phyloP scores from a whole-genome alignment of 2,113 vertebrate genomes.

The Malurus cyaneus region DNA sequence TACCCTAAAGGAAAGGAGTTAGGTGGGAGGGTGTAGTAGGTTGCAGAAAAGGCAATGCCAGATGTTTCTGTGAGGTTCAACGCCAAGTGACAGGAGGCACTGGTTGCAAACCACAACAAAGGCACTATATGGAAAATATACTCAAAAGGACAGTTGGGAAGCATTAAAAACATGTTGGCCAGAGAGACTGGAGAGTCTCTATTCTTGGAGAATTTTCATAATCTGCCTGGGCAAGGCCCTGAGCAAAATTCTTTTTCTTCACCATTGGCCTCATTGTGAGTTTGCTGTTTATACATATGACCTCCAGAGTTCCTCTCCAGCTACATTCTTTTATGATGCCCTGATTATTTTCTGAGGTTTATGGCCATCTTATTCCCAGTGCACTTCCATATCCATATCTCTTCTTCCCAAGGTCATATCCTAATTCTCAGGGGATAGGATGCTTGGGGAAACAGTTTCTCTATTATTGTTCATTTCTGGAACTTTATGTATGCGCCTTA shows the following conservation, averaged over 20 bases:
- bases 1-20: background rate
- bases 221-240: background rate
- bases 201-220: background rate
- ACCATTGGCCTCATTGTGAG: background rate
- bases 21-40: background rate
- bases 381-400: background rate
- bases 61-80: background rate
- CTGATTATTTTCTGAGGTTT: background rate
- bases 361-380: background rate
- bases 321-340: background rate
- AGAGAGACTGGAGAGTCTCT: background rate
- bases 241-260: background rate
- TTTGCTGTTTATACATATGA: background rate
- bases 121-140: background rate
- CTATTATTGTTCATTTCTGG: background rate
- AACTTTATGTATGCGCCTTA: background rate
- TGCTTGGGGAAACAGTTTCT: background rate
- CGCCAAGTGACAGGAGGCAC: background rate
- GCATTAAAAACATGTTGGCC: fast-evolving
- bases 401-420: background rate
- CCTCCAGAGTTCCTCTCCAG: background rate
- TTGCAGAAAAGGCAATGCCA: background rate
- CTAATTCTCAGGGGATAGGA: background rate
- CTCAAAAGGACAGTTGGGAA: background rate
- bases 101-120: background rate